phyloP scores from a whole-genome alignment of 1,140 invertebrate genomes.

The Hydropsyche tenuis region DNA sequence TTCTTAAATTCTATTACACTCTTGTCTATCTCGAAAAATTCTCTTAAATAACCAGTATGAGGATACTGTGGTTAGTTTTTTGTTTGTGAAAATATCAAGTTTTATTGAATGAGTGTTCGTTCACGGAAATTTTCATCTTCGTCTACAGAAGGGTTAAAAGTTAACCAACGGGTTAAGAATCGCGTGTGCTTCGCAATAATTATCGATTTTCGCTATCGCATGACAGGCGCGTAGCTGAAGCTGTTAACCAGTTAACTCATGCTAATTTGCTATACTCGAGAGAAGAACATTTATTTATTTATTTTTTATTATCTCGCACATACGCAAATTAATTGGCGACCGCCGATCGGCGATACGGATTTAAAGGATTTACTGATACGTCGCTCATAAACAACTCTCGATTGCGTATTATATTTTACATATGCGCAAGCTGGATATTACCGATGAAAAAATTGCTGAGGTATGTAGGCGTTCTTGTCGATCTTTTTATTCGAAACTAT shows the following conservation, averaged over 20 bases:
- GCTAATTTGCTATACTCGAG: constrained; percentile 18
- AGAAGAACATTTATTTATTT: neutral
- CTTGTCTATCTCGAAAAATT: too few relatives aligned
- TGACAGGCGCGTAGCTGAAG: constrained; percentile 25
- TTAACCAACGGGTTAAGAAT: neutral
- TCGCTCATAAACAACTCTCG: too few relatives aligned
- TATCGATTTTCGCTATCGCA: constrained; percentile 28
- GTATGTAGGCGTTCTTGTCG: neutral
- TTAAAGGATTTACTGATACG: constrained; percentile 10
- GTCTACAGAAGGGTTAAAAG: constrained; percentile 4
- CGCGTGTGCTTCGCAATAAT: constrained; percentile 17
- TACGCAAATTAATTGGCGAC: constrained; percentile 27
- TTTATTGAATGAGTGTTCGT: too few relatives aligned
- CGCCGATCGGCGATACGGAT: constrained; percentile 7
- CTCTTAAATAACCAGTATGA: too few relatives aligned
- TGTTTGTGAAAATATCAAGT: too few relatives aligned
- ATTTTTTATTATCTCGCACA: neutral
- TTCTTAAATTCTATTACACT: too few relatives aligned
- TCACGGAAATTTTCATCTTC: too few relatives aligned
- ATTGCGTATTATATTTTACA: too few relatives aligned
- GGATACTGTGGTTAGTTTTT: too few relatives aligned
- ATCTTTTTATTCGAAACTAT: too few relatives aligned
- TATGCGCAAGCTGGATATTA: too few relatives aligned
- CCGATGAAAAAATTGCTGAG: neutral
- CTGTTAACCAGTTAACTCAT: constrained; percentile 28